Conservation (phyloP, 2,113 vertebrate species). For the Gorilla gorilla region DNA sequence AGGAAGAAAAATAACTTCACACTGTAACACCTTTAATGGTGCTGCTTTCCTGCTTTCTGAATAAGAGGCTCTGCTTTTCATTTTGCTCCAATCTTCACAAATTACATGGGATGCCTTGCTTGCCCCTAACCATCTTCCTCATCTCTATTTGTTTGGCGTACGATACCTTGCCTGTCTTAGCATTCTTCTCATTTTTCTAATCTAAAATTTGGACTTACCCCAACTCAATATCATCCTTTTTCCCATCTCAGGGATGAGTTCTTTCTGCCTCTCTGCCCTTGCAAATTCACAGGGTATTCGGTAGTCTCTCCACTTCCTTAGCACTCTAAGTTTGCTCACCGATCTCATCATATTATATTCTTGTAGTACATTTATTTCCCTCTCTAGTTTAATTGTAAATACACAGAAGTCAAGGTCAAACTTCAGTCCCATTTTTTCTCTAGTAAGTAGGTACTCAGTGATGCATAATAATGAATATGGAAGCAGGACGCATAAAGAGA, state of each 20-base stretch:
- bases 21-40: not conserved
- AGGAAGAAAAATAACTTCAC: not conserved
- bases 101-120: not conserved
- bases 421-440: not conserved
- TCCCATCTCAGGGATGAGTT: not conserved
- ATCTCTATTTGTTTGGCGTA: not conserved
- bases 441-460: not conserved
- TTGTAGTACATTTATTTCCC: not conserved
- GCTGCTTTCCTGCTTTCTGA: not conserved
- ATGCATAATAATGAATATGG: not conserved
- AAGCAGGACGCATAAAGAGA: not conserved
- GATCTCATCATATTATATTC: not conserved
- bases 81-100: not conserved
- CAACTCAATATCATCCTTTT: not conserved
- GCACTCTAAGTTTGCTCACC: no score
- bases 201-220: not conserved
- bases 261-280: not conserved
- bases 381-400: not conserved
- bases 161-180: not conserved
- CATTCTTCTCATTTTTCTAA: not conserved
- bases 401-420: not conserved
- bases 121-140: not conserved
- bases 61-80: not conserved
- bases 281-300: not conserved
- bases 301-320: not conserved